Evolutionary conservation across 2,113 vertebrate species (phyloP).

Genomic region (Ifrita kowaldi): DNA sequence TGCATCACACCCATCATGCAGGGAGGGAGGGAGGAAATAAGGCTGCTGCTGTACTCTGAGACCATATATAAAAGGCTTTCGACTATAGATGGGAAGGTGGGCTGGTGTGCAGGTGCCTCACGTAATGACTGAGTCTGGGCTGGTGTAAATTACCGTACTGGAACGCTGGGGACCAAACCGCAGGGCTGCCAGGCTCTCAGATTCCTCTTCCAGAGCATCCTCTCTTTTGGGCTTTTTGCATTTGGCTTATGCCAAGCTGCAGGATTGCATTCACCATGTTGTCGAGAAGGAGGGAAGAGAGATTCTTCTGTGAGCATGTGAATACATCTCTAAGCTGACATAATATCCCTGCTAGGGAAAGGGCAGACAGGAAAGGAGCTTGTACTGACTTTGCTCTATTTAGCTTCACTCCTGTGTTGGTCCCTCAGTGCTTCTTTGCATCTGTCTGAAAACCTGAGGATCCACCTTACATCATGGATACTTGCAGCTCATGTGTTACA

Average conservation of each 20-base stretch:
- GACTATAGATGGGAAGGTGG: neutral
- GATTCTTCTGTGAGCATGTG: neutral
- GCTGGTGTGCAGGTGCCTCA: neutral
- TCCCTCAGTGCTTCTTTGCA: neutral
- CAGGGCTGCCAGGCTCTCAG: neutral
- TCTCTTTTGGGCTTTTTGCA: neutral
- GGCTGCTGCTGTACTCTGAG: neutral
- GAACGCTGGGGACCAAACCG: neutral
- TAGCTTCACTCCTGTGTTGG: neutral
- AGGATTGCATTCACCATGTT: neutral
- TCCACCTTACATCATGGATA: neutral
- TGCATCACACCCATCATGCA: fast-evolving
- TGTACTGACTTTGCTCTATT: neutral
- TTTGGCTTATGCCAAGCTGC: neutral
- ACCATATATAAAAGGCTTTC: neutral
- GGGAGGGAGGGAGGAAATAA: neutral
- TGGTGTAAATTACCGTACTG: neutral
- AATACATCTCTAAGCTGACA: neutral
- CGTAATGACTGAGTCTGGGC: neutral
- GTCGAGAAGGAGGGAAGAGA: neutral
- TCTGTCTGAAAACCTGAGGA: neutral
- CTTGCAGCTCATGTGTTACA: neutral
- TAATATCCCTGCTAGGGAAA: neutral
- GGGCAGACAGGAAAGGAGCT: neutral
- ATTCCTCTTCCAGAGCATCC: neutral